Evolutionary conservation across 1,140 invertebrate species (phyloP).

Genomic region (Eumeta japonica): DNA sequence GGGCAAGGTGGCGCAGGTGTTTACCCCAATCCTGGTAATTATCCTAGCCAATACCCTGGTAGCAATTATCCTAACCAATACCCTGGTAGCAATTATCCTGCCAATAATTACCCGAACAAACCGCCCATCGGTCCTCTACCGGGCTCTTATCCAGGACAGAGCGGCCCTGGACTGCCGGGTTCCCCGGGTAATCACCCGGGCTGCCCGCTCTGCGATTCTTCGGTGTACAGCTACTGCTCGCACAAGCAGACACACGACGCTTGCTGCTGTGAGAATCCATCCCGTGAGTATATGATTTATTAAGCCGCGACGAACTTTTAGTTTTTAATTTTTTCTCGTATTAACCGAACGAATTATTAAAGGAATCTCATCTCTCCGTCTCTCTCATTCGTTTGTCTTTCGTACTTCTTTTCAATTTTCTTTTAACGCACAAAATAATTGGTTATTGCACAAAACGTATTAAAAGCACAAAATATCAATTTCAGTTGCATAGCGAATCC

Average conservation of each 20-base stretch:
- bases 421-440: too few relatives aligned
- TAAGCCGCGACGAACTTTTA: too few relatives aligned
- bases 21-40: conserved; percentile 11
- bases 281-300: conserved; percentile 52
- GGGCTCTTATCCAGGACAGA: conserved; percentile 18
- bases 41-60: conserved; percentile 20
- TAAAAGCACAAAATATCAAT: too few relatives aligned
- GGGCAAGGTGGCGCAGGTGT: conserved; percentile 6
- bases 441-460: too few relatives aligned
- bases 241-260: conserved; percentile 72
- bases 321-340: too few relatives aligned
- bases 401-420: too few relatives aligned
- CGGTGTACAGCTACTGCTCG: conserved; percentile 72
- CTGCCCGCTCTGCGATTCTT: conserved; percentile 72
- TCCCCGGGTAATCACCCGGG: conserved; percentile 44
- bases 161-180: conserved; percentile 13
- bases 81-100: neutral
- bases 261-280: conserved; percentile 66
- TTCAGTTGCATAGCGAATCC: too few relatives aligned
- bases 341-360: too few relatives aligned
- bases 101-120: conserved; percentile 14
- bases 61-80: too few relatives aligned
- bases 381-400: too few relatives aligned
- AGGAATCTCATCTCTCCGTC: too few relatives aligned
- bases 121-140: too few relatives aligned